Base-by-base conservation (phyloP, 2,888 invertebrate species). In the Drosophila leonis region DNA sequence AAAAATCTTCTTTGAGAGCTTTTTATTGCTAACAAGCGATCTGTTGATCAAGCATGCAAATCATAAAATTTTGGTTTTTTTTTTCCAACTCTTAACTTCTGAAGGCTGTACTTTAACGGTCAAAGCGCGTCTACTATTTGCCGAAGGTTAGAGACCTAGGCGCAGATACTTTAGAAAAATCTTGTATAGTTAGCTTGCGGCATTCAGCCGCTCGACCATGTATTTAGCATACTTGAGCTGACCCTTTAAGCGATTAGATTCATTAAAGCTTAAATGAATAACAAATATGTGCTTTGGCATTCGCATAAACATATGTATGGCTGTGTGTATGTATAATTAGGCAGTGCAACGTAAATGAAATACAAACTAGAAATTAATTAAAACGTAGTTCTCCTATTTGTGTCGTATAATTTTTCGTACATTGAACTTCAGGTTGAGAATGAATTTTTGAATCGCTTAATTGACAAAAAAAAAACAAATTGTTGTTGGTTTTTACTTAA, bases 101-200 rank as follows among this genome's bases (percentile, higher is more conserved):
- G 75, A 81, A 81, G 81, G 81, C 68, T 80, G 66, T 55, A 62
- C 66, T 72, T 72, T 65, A 84, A 72, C 84, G 72, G 72, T 67
- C 82, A 67, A 68, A 65, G 59, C 60, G 56, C 70, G n/a, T n/a
- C n/a, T n/a, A n/a, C 60, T 66, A 49, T 46, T 74, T 42, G 59
- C 42, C 48, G 79, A 78, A 78, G 78, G 78, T 63, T 65, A 76
- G 59, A 79, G 41, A 67, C 59, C 62, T 41, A 55, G 27, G 12
- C 46, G 59, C n/a, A 60, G n/a, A 35, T 29, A 51, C 48, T 44
- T 15, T 24, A 44, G 15, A 39, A n/a, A 52, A 51, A 31, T 39
- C 37, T 69, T 66, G 62, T 27, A 27, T 63, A 59, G 10, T 63
- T 49, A 18, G 63, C 75, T 63, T 31, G 48, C 48, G 78, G 62